Evolutionary conservation across 2,888 invertebrate species (phyloP).

Genomic region (Branchinecta sandiegonensis): DNA sequence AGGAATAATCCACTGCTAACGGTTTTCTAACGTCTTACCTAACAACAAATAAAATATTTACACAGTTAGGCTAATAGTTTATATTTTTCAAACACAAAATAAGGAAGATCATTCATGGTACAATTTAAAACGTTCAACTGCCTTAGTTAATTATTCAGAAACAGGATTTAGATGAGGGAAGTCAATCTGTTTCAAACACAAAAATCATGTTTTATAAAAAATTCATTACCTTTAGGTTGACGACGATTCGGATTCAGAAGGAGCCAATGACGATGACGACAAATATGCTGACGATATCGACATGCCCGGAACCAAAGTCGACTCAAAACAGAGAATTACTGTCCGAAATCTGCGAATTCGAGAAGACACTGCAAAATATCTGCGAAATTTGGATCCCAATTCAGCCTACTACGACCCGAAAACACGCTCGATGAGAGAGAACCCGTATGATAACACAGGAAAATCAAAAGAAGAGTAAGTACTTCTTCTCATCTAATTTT

Average conservation of each 20-base stretch:
- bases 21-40: too few relatives aligned
- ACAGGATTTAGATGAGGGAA: neutral
- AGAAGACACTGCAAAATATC: conserved; percentile 97
- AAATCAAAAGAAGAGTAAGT: conserved; percentile 45
- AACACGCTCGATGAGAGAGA: conserved; percentile 95
- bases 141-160: neutral
- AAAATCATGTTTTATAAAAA: conserved; percentile 25
- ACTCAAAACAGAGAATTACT: conserved; percentile 96
- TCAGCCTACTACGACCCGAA: conserved; percentile 99
- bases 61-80: too few relatives aligned
- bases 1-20: too few relatives aligned
- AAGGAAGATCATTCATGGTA: too few relatives aligned
- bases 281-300: conserved; percentile 86
- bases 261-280: conserved; percentile 58
- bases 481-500: neutral
- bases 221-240: conserved; percentile 49
- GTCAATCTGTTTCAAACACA: neutral
- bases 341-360: conserved; percentile 93
- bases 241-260: conserved; percentile 40
- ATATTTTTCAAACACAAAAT: too few relatives aligned
- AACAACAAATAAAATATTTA: too few relatives aligned
- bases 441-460: conserved; percentile 55
- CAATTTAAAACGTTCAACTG: too few relatives aligned
- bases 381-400: conserved; percentile 87
- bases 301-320: conserved; percentile 99